Conservation (phyloP, 2,888 invertebrate species). For the Acanthosepion esculentum region DNA sequence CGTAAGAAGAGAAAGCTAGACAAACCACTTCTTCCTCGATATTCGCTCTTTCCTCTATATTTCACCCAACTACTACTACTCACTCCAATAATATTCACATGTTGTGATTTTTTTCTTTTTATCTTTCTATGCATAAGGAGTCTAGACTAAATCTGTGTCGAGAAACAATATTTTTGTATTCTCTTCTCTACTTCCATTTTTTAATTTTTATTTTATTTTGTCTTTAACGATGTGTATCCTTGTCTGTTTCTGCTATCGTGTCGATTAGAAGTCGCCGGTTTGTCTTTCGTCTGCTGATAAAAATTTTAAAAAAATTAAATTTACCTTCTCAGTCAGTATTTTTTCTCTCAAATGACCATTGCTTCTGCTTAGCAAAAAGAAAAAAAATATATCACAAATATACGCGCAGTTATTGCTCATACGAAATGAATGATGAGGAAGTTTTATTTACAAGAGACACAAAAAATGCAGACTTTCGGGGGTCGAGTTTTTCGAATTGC, state of each 20-base stretch:
- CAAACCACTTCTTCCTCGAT: background rate
- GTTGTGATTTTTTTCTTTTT: background rate
- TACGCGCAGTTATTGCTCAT: too few relatives aligned
- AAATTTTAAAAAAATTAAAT: background rate
- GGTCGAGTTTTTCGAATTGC: too few relatives aligned
- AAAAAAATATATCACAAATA: too few relatives aligned
- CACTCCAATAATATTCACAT: background rate
- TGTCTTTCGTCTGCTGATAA: background rate
- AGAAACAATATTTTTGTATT: background rate
- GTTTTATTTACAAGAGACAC: too few relatives aligned
- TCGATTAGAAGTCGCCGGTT: background rate
- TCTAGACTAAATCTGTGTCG: background rate
- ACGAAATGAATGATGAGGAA: too few relatives aligned
- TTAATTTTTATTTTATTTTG: too few relatives aligned
- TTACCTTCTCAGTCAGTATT: too few relatives aligned
- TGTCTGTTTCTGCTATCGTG: too few relatives aligned
- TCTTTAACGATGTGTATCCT: background rate
- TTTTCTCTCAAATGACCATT: too few relatives aligned
- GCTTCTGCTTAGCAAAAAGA: too few relatives aligned
- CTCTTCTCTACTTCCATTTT: background rate
- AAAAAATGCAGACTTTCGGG: too few relatives aligned
- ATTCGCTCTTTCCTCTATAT: background rate
- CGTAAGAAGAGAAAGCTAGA: background rate
- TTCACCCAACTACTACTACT: background rate
- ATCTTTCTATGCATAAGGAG: background rate